Evolutionary conservation across 2,797 vertebrate genomes (phyloP), one percentile per base, ranked within the genome.

Genomic region (Poecilia picta): DNA sequence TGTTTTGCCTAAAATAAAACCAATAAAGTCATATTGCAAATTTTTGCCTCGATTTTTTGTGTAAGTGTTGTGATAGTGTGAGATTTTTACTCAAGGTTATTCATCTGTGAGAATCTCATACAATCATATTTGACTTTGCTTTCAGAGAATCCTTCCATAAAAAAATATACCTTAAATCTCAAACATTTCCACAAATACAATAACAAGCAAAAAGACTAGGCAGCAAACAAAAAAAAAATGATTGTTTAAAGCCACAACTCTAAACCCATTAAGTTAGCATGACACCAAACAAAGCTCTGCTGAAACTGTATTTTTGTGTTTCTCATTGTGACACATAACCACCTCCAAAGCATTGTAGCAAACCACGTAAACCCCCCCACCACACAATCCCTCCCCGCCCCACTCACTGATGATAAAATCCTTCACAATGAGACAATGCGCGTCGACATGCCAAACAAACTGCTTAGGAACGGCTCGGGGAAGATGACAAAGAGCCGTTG

Each of bases 401-500:
- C 39, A 8, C 25, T 28, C 68, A 45, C 33, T 16, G 51, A 55
- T 74, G 73, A 36, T 55, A 72, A 31, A 45, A 72, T 72, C 41
- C 68, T 72, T 72, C 68, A 72, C 41, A 72, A 72, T 16, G 43
- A 72, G 43, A 72, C 43, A 72, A 71, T 71, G 43, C 3, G 25
- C 13, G 43, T 46, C 41, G 68, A 46, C 43, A 72, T 72, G 68
- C 68, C 68, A 46, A 72, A 72, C 68, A 72, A 72, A 72, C 43
- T 72, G n/a, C 68, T 72, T 72, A 71, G 68, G 43, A 72, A 72
- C 43, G 68, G 43, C 68, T 71, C 25, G 12, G 43, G 25, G 43
- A 72, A 72, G 68, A 71, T 72, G 68, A 72, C 68, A 31, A 25
- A 46, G n/a, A n/a, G n/a, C 53, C 43, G 43, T 46, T 72, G 68